These are phyloP conservation scores for Megaceryle torquata DNA, from an alignment of 2,113 vertebrate species.

Conservation along the genomic window DNA sequence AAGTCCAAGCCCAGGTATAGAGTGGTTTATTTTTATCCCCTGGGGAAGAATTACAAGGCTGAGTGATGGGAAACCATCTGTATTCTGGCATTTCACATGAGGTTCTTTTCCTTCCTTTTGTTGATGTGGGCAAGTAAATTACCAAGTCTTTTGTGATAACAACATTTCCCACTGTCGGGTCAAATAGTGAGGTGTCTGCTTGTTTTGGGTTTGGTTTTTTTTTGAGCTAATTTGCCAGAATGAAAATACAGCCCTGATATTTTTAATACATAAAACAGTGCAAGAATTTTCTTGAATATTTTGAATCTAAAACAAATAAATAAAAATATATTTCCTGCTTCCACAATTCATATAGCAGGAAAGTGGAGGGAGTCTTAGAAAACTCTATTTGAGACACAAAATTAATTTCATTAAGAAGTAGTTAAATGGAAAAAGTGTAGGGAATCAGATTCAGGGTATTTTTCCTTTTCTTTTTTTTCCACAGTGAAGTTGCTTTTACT, in stretches of 20 bases:
- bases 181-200: neutral
- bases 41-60: slow-evolving; percentile 17
- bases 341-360: neutral
- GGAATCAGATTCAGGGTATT: neutral
- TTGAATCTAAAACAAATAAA: neutral
- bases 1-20: slow-evolving; percentile 28
- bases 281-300: neutral
- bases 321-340: neutral
- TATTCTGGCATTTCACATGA: neutral
- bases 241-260: neutral
- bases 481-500: neutral
- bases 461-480: neutral
- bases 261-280: neutral
- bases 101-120: neutral
- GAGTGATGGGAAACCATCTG: neutral
- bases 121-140: neutral
- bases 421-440: neutral
- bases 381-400: neutral
- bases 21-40: slow-evolving; percentile 25
- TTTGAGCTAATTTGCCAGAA: neutral
- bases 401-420: neutral
- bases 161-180: neutral
- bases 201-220: neutral
- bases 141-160: neutral
- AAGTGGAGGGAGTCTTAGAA: neutral